Conservation (phyloP, 1,140 invertebrate species). For the Heliconius melpomene region DNA sequence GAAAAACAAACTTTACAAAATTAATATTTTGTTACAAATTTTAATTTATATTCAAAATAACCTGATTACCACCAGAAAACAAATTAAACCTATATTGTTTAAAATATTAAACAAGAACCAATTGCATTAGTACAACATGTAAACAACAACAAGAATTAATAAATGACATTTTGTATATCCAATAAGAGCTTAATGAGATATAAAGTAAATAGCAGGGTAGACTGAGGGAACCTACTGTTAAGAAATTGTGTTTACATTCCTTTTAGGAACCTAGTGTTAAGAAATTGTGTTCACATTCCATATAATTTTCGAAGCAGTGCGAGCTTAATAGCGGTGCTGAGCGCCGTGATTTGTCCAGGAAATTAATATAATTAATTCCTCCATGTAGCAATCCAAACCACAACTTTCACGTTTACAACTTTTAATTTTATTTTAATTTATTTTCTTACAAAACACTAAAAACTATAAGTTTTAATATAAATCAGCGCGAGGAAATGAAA, state of each 20-base stretch:
- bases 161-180: neutral
- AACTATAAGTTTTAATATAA: neutral
- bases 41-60: neutral
- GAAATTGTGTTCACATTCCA: no score
- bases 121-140: neutral
- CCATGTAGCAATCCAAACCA: no score
- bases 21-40: neutral
- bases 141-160: neutral
- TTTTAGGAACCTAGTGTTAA: neutral
- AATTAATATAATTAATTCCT: no score
- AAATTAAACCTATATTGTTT: neutral
- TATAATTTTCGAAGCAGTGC: no score
- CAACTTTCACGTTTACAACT: no score
- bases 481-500: neutral
- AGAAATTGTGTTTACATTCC: no score
- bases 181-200: no score
- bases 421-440: neutral
- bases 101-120: neutral
- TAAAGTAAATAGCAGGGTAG: neutral
- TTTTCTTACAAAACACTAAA: neutral
- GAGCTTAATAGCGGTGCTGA: no score
- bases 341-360: no score
- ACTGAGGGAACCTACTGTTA: neutral
- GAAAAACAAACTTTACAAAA: neutral
- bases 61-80: neutral